Evolutionary conservation across 2,888 invertebrate species (phyloP).

Genomic region (Heliconius hortense): DNA sequence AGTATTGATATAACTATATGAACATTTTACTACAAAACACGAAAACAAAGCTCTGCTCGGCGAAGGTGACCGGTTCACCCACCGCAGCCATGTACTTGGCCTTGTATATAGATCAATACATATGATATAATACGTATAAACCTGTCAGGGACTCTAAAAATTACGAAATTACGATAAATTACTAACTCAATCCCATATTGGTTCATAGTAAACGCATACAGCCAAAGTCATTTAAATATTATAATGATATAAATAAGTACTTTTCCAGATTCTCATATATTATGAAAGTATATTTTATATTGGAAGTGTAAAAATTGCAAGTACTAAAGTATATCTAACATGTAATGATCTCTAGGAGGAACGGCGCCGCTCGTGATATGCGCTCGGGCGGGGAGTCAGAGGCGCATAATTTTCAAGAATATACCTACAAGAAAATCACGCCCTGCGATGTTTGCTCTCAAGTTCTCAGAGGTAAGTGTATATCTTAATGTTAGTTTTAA

Average conservation of each 20-base stretch:
- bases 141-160: slow-evolving; percentile 28
- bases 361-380: slow-evolving; percentile 85
- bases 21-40: neutral
- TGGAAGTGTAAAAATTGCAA: slow-evolving; percentile 5
- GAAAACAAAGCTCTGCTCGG: neutral
- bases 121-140: slow-evolving; percentile 54
- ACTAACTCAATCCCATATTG: neutral
- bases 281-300: neutral
- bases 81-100: slow-evolving; percentile 53
- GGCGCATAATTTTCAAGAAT: slow-evolving; percentile 94
- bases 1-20: neutral
- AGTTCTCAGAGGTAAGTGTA: slow-evolving; percentile 89
- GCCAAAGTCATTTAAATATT: neutral
- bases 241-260: neutral
- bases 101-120: slow-evolving; percentile 71
- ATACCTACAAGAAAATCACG: slow-evolving; percentile 97
- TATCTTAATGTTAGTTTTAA: slow-evolving; percentile 10
- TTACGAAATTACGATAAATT: slow-evolving; percentile 11
- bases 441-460: slow-evolving; percentile 97
- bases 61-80: slow-evolving; percentile 26
- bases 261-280: neutral
- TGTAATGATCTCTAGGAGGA: slow-evolving; percentile 82
- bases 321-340: neutral
- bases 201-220: too few relatives aligned
- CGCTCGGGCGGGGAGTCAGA: slow-evolving; percentile 84